Conservation (phyloP, 2,113 vertebrate species). For the Centropristis striata region DNA sequence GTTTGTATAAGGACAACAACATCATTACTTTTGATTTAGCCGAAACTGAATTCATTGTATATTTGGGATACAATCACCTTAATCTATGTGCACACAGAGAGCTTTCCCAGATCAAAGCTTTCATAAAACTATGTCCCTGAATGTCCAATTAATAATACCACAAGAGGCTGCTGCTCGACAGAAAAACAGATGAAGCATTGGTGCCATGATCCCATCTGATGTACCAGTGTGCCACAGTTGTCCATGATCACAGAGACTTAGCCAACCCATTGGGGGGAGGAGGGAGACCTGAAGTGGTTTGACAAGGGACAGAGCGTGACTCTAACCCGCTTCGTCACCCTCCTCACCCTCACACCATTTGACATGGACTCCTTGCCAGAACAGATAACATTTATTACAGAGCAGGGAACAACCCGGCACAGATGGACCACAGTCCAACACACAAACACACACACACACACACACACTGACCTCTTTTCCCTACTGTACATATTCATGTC, state of each 20-base stretch:
- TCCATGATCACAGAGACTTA: slow-evolving; percentile 35
- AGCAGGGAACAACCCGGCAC: slow-evolving; percentile 23
- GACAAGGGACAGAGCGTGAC: slow-evolving; percentile 56
- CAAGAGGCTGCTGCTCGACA: not conserved
- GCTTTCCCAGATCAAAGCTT: not conserved
- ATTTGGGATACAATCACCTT: not conserved
- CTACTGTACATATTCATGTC: not conserved
- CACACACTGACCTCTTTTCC: slow-evolving; percentile 26
- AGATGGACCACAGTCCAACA: slow-evolving; percentile 16
- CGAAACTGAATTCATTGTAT: not conserved
- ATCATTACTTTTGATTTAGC: not conserved
- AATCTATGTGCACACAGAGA: not conserved
- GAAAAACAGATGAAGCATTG: slow-evolving; percentile 18
- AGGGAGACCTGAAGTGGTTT: slow-evolving; percentile 32
- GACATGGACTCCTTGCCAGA: slow-evolving; percentile 59
- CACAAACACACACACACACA: slow-evolving; percentile 16
- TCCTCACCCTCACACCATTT: slow-evolving; percentile 40
- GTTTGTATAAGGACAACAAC: not conserved
- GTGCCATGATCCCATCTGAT: slow-evolving; percentile 11
- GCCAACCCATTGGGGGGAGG: slow-evolving; percentile 7
- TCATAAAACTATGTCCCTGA: not conserved
- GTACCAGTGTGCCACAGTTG: slow-evolving; percentile 3
- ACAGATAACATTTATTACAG: slow-evolving; percentile 47
- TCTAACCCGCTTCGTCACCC: slow-evolving; percentile 36
- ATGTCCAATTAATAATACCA: slow-evolving; percentile 21